A percentile compares a stretch with the other conserved stretches of the same genome.
These are phyloP conservation scores for Artibeus jamaicensis DNA, from an alignment of 2,797 vertebrate species.

Conservation along the genomic window DNA sequence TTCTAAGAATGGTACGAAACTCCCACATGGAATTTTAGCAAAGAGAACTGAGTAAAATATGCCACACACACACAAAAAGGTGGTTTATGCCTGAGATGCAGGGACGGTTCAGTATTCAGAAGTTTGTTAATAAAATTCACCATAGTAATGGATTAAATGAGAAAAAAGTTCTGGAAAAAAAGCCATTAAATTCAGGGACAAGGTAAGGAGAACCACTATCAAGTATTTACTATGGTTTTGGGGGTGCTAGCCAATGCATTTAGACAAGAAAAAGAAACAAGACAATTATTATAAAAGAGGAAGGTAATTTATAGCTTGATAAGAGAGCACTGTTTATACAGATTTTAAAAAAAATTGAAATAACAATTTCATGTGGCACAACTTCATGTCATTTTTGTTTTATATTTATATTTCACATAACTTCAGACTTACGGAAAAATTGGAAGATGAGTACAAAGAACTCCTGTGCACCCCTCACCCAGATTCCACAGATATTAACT, in stretches of 20 bases:
- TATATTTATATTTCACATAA: neutral
- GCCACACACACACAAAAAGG: neutral
- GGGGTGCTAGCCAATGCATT: neutral
- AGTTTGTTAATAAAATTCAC: neutral
- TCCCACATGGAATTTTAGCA: neutral
- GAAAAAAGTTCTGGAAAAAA: neutral
- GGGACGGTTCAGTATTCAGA: neutral
- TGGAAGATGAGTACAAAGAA: neutral
- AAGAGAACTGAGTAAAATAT: neutral
- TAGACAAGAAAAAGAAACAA: neutral
- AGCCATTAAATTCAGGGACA: neutral
- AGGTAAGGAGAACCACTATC: neutral
- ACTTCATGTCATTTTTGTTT: neutral
- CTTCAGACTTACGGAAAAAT: neutral
- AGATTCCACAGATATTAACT: neutral
- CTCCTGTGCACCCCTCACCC: neutral
- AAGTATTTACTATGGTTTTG: neutral
- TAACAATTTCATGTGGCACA: neutral
- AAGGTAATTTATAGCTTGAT: neutral
- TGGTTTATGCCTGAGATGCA: neutral
- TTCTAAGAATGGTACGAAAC: neutral
- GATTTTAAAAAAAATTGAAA: neutral
- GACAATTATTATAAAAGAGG: neutral
- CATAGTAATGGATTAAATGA: neutral
- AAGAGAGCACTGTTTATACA: neutral